Base-by-base conservation (phyloP, 2,113 vertebrate genomes). In the Halcyon senegalensis region DNA sequence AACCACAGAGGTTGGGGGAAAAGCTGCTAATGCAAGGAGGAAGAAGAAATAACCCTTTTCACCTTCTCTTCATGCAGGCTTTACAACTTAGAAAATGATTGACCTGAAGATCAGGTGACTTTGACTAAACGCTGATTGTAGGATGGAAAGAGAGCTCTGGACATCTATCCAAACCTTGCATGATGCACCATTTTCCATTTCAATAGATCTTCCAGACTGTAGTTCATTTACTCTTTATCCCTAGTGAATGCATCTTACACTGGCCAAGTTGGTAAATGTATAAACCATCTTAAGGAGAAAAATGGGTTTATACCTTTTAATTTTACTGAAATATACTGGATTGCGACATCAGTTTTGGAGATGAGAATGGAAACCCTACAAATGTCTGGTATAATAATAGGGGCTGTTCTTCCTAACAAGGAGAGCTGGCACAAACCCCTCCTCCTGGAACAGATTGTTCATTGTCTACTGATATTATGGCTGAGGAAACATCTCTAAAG, bases 281-380 rank as follows among this genome's bases (percentile, higher is more conserved):
- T 46, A 94, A 93, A 96, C 17, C 41, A 58, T 76, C 14, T 68
- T 51, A 55, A 82, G 27, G n/a, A 91, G 48, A 84, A 92, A 93
- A 87, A 62, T 44, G 78, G 37, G 44, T 44, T 62, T 50, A 84
- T 67, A 50, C 16, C 58, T 94, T 84, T 63, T 70, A 77, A 56
- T 88, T 88, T 97, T 63, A 89, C 80, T 62, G 21, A 70, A 83
- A 83, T 46, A 23, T 7, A 75, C 17, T 74, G 48, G 37, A 86
- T 41, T 74, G 51, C 76, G 85, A 58, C 69, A 84, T 73, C 10
- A 31, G 67, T 96, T 96, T 77, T 91, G 84, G 81, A 93, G 27
- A 82, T 89, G 23, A 35, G 33, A 91, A 79, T 66, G 60, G 84
- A 94, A 97, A 97, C 35, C 48, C 48, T 35, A 44, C 25, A 74